phyloP scores from a whole-genome alignment of 1,140 invertebrate species.

The Heliconius melpomene region DNA sequence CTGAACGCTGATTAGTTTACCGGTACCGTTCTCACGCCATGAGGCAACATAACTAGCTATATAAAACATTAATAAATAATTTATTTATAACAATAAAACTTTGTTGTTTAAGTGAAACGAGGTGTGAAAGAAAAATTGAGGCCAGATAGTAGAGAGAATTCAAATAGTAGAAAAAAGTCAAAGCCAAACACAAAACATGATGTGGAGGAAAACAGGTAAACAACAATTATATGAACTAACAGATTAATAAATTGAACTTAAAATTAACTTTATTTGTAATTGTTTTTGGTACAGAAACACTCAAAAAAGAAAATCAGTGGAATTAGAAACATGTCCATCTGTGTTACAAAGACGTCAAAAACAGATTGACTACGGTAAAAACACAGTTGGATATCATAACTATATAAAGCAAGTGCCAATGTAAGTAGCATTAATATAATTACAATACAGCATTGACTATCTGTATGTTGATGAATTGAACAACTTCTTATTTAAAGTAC shows the following conservation, averaged over 20 bases:
- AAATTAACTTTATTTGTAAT: background rate
- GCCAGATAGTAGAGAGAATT: slow-evolving; percentile 56
- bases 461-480: too few species aligned
- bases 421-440: slow-evolving; percentile 78
- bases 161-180: slow-evolving; percentile 53
- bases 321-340: slow-evolving; percentile 87
- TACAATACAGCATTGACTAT: too few species aligned
- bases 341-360: slow-evolving; percentile 91
- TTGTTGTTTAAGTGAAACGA: slow-evolving; percentile 45
- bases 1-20: too few species aligned
- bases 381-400: slow-evolving; percentile 92
- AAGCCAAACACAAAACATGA: slow-evolving; percentile 54
- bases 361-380: slow-evolving; percentile 97
- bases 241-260: background rate
- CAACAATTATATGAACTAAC: background rate
- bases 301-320: slow-evolving; percentile 56
- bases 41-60: too few species aligned
- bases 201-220: slow-evolving; percentile 1
- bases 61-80: background rate
- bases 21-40: too few species aligned
- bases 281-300: slow-evolving; percentile 47
- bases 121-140: slow-evolving; percentile 55
- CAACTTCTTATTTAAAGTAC: background rate
- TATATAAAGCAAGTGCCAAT: slow-evolving; percentile 88
- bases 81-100: background rate